Base-by-base conservation (phyloP, 2,888 invertebrate species). In the Pachliopta kotzebuea region DNA sequence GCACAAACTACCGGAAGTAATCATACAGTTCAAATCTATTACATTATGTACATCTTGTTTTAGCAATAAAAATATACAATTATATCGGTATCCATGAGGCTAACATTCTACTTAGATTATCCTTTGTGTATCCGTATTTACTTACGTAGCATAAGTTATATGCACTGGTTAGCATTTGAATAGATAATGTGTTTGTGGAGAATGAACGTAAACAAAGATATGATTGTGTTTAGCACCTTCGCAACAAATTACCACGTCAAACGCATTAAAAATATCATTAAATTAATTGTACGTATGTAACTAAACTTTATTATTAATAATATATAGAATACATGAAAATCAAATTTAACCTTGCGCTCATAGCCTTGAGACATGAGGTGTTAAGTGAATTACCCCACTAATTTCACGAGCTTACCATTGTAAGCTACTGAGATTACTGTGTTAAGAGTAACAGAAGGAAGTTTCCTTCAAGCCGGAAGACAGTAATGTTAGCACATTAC, bases 141-240 rank as follows among this genome's bases (percentile, higher is more conserved):
- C 42, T 53, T 9, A 11, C 20, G 56, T 21, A 37, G 23, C 56
- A 29, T 64, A 37, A 37, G 37, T 37, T 37, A 37, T 37, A 60
- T 60, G 63, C 63, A 65, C 60, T 60, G 52, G 52, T 61, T 45
- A 61, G 21, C 26, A 60, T 52, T 52, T 26, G 50, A 52, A 56
- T 64, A 26, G 37, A 37, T 55, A 60, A 56, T 60, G 18, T 62
- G 26, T 64, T 60, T 56, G 26, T 42, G 29, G 20, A 21, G 53
- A 21, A 42, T 56, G 42, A 21, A 29, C 59, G 49, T 21, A 29
- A 29, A 45, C 31, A 29, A n/a, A 8, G 45, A 54, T 54, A 17
- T 9, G 29, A 18, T 55, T 42, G 60, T 60, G 11, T 52, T 57
- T 59, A n/a, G 29, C 55, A n/a, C 55, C 55, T 55, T 55, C 24